phyloP scores from a whole-genome alignment of 2,113 vertebrate genomes.

The Perccottus glenii region DNA sequence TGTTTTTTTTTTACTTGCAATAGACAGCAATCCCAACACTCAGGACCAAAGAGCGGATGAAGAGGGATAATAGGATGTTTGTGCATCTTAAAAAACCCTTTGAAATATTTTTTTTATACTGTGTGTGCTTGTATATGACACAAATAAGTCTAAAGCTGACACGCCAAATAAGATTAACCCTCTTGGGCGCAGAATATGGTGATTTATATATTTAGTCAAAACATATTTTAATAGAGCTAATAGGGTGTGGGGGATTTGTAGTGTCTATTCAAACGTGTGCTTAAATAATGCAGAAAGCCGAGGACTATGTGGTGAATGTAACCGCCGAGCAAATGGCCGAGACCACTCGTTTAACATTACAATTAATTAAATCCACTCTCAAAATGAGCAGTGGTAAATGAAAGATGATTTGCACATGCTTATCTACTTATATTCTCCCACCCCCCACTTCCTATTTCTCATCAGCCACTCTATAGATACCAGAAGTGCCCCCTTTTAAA shows the following conservation, averaged over 20 bases:
- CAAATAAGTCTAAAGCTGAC: constrained; percentile 58
- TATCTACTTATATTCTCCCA: constrained; percentile 72
- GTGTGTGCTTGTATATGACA: constrained; percentile 47
- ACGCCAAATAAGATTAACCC: constrained; percentile 42
- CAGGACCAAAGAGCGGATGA: constrained; percentile 51
- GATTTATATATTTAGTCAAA: constrained; percentile 45
- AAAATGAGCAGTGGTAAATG: constrained; percentile 76
- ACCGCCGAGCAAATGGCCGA: constrained; percentile 53
- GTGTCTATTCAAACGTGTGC: constrained; percentile 43
- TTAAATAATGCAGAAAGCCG: constrained; percentile 54
- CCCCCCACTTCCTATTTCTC: constrained; percentile 57
- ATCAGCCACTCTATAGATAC: constrained; percentile 76
- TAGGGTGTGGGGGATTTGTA: constrained; percentile 38
- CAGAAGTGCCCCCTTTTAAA: constrained; percentile 79
- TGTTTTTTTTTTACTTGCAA: constrained; percentile 39
- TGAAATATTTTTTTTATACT: constrained; percentile 40
- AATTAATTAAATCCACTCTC: constrained; percentile 81
- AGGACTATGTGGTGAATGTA: constrained; percentile 61
- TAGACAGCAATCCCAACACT: constrained; percentile 55
- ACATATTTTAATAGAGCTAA: constrained; percentile 37
- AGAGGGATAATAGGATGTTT: constrained; percentile 59
- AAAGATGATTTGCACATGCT: constrained; percentile 79
- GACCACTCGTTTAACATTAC: constrained; percentile 76
- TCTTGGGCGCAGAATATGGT: constrained; percentile 18
- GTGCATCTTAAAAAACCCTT: constrained; percentile 52